Base-by-base conservation (phyloP, 2,797 vertebrate genomes). In the Cuculus canorus region DNA sequence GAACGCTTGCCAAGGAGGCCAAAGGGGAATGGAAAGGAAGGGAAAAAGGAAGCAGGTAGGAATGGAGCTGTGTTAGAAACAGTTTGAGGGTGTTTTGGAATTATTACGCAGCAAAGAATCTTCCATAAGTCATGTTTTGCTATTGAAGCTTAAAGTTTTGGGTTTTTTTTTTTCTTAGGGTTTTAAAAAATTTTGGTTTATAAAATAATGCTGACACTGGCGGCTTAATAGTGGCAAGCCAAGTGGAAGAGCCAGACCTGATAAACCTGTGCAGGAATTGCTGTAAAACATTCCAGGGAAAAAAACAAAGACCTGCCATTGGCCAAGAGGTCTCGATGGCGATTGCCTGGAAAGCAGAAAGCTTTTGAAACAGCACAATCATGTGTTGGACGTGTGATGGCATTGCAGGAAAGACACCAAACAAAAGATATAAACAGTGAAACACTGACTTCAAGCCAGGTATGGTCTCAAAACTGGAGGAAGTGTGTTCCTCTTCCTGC, bases 291-390 rank as follows among this genome's bases (percentile, higher is more conserved):
- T 59, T 83, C 10, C 43, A 45, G 21, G 61, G 15, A 19, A 79
- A 73, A 73, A 18, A 45, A n/a, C n/a, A 39, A 39, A 60, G 2
- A 8, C 13, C 27, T 82, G 21, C 54, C 9, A 2, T n/a, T 82
- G 66, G 3, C 48, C n/a, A 52, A 47, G 59, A 65, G n/a, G 19
- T 66, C 82, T 84, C 60, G n/a, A 25, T 84, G 59, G 23, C 53
- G n/a, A 8, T 32, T 0, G 0, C 60, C 5, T 43, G 25, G 28
- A 68, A 21, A 61, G 27, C 6, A 1, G 25, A 65, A 54, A 81
- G 43, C 35, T 78, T 93, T 86, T 66, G 48, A 86, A 87, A 60
- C 18, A 64, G 11, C 57, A 76, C 2, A 23, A 32, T n/a, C 11
- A 3, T 4, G 3, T 39, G 24, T 86, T 73, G 59, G 41, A 76